These are phyloP conservation scores for Trypoxylon attenuatum DNA, from an alignment of 2,888 invertebrate genomes.

Conservation along the genomic window DNA sequence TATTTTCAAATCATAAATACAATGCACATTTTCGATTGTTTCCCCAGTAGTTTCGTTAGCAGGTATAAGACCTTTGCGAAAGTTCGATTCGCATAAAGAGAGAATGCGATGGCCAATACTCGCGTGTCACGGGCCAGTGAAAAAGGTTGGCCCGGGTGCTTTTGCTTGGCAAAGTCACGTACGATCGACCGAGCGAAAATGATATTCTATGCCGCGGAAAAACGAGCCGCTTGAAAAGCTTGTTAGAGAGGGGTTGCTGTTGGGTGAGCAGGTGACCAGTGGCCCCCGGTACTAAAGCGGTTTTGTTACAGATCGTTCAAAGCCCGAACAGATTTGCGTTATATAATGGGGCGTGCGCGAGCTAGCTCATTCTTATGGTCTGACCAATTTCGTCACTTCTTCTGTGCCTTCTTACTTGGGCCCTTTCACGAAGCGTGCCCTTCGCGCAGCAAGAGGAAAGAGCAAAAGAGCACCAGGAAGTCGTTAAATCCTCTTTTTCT, in stretches of 20 bases:
- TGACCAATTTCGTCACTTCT: slow-evolving; percentile 20
- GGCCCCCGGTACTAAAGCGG: slow-evolving; percentile 34
- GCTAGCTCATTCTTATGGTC: slow-evolving; percentile 8
- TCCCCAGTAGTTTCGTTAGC: no score
- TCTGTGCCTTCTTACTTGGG: not conserved
- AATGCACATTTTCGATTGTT: no score
- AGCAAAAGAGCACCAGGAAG: slow-evolving; percentile 39
- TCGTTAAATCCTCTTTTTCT: slow-evolving; percentile 38
- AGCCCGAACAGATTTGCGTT: slow-evolving; percentile 52
- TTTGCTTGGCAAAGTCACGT: slow-evolving; percentile 36
- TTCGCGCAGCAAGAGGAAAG: slow-evolving; percentile 13
- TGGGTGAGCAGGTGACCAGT: slow-evolving; percentile 49
- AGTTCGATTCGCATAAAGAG: not conserved
- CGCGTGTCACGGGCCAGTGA: slow-evolving; percentile 9
- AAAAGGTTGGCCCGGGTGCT: slow-evolving; percentile 13
- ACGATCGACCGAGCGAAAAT: slow-evolving; percentile 27
- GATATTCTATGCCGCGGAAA: slow-evolving; percentile 22
- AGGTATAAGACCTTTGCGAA: not conserved
- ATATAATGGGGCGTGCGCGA: slow-evolving; percentile 60
- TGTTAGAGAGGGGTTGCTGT: slow-evolving; percentile 36
- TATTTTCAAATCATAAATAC: no score
- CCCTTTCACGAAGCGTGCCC: slow-evolving; percentile 29
- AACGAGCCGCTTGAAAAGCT: slow-evolving; percentile 38
- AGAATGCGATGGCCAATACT: not conserved
- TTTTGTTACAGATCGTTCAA: slow-evolving; percentile 52